Conservation (phyloP, 2,888 invertebrate species). For the Drosophila affinis region DNA sequence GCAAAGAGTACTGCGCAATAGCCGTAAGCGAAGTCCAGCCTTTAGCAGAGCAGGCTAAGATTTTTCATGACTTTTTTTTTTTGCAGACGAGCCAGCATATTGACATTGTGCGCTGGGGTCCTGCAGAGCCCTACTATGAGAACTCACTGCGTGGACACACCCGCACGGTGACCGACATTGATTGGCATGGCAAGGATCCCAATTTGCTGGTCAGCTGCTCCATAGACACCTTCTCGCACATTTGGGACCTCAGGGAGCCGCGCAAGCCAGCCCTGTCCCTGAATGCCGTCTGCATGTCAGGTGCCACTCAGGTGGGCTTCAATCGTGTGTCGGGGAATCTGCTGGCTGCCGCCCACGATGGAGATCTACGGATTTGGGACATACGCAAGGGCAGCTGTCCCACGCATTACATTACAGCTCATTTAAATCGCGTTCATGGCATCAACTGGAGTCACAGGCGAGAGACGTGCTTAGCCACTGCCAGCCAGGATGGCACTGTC, state of each 20-base stretch:
- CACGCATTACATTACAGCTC: slow-evolving; percentile 96
- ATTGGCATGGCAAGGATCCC: slow-evolving; percentile 93
- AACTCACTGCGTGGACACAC: slow-evolving; percentile 92
- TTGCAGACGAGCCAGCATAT: slow-evolving; percentile 92
- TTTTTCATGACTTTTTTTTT: neutral
- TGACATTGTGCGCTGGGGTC: slow-evolving; percentile 92
- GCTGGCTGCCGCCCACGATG: slow-evolving; percentile 97
- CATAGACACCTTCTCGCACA: slow-evolving; percentile 95
- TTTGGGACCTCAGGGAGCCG: slow-evolving; percentile 96
- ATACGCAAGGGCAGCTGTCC: slow-evolving; percentile 94
- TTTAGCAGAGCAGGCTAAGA: neutral
- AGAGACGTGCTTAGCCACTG: slow-evolving; percentile 94
- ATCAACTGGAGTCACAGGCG: slow-evolving; percentile 96
- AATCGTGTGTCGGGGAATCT: slow-evolving; percentile 92
- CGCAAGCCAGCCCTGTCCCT: slow-evolving; percentile 92
- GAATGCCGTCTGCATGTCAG: slow-evolving; percentile 94
- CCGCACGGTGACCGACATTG: slow-evolving; percentile 93
- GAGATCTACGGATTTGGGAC: slow-evolving; percentile 98
- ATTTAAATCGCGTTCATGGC: slow-evolving; percentile 93
- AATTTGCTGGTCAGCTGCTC: slow-evolving; percentile 94
- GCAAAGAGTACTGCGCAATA: slow-evolving; percentile 93
- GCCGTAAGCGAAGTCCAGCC: slow-evolving; percentile 87
- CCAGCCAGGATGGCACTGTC: slow-evolving; percentile 97
- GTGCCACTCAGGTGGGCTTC: slow-evolving; percentile 97
- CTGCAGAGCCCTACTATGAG: slow-evolving; percentile 88